phyloP scores from a whole-genome alignment of 2,888 invertebrate genomes.

The Liodrosophila aerea region DNA sequence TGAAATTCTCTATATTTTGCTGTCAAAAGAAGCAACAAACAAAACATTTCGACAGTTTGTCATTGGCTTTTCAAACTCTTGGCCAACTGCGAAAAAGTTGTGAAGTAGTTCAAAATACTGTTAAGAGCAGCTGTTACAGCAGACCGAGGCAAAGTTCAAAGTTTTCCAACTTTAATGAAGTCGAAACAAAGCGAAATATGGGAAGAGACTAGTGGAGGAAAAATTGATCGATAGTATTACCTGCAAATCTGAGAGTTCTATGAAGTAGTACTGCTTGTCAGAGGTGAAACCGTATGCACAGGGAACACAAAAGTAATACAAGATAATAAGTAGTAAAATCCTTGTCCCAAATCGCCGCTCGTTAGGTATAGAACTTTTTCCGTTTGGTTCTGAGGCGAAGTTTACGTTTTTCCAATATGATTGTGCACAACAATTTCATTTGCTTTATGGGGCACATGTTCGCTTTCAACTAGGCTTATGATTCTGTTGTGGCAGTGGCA shows the following conservation, averaged over 20 bases:
- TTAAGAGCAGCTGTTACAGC: conserved; percentile 12
- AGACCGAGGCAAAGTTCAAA: conserved; percentile 47
- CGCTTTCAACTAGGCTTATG: conserved; percentile 64
- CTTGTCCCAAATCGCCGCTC: conserved; percentile 22
- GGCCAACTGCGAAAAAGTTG: conserved; percentile 33
- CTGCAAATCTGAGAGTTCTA: conserved; percentile 25
- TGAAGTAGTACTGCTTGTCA: not conserved
- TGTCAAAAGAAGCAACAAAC: conserved; percentile 21
- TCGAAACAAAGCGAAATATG: conserved; percentile 27
- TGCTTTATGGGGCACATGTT: conserved; percentile 81
- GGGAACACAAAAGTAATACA: not conserved
- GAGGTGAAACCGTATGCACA: conserved; percentile 21
- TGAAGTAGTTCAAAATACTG: conserved; percentile 27
- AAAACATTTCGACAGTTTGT: conserved; percentile 54
- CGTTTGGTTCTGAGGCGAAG: conserved; percentile 80
- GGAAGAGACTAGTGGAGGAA: not conserved
- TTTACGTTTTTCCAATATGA: conserved; percentile 81
- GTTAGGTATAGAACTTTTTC: conserved; percentile 81
- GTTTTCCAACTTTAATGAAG: conserved; percentile 58
- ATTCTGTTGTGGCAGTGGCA: conserved; percentile 43
- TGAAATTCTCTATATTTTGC: conserved; percentile 5
- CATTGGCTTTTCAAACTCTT: conserved; percentile 20
- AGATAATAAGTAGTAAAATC: not conserved
- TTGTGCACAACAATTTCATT: conserved; percentile 76
- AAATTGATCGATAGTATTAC: conserved; percentile 20